These are phyloP conservation scores for Pithys albifrons DNA, from an alignment of 2,113 vertebrate species.

Conservation along the genomic window DNA sequence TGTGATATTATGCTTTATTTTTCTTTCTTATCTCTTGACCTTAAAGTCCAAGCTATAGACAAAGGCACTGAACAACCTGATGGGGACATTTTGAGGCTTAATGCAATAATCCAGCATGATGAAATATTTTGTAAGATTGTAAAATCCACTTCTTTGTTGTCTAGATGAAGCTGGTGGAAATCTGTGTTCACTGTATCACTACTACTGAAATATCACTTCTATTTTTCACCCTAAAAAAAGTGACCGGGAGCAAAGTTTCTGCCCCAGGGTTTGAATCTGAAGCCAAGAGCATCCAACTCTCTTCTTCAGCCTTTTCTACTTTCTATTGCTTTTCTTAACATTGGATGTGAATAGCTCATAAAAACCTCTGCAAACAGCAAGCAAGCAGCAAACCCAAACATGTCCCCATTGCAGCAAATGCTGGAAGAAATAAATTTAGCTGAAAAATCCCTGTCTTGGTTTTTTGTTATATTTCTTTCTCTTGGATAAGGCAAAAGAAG, in stretches of 20 bases:
- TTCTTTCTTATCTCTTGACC: background rate
- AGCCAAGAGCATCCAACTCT: background rate
- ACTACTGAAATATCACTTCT: background rate
- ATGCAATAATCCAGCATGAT: background rate
- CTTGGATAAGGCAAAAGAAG: constrained; percentile 54
- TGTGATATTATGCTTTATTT: background rate
- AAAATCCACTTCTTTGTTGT: background rate
- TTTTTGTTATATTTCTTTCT: constrained; percentile 65
- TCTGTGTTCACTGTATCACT: background rate
- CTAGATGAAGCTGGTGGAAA: background rate
- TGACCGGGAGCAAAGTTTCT: background rate
- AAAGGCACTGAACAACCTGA: background rate
- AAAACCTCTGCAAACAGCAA: constrained; percentile 22
- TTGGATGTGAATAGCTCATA: constrained; percentile 30
- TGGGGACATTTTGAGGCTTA: background rate
- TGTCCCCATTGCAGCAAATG: constrained; percentile 21
- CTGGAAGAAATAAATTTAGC: constrained; percentile 61
- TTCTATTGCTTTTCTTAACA: constrained; percentile 28
- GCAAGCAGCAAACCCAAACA: constrained; percentile 37
- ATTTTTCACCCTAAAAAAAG: background rate
- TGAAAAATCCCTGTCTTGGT: constrained; percentile 58
- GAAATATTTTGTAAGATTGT: background rate
- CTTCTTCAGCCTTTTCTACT: constrained; percentile 8
- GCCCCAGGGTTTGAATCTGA: background rate
- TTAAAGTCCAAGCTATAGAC: background rate